Base-by-base conservation (phyloP, 2,113 vertebrate genomes). In the Tor tambroides region DNA sequence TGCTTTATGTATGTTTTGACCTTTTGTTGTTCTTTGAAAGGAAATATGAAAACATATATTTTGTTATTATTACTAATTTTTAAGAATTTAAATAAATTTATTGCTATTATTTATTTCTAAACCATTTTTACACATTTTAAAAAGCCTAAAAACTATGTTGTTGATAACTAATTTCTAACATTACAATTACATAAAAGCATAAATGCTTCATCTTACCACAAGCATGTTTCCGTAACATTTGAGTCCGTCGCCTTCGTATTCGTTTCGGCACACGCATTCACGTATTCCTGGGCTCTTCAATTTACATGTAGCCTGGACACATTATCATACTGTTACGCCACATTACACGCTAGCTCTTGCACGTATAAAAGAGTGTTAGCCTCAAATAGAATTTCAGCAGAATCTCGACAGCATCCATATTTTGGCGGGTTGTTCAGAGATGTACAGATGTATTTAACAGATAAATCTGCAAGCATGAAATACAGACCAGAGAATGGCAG, bases 401-500 rank as follows among this genome's bases (percentile, higher is more conserved):
- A 43, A 43, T 43, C 41, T 43, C 12, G 6, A 6, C 23, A 49
- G 41, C n/a, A 17, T 76, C 41, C 6, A 4, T 9, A 76, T 54
- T 78, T 30, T 30, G 76, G 32, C 17, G 7, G 17, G 8, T 54
- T 54, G 51, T 54, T 54, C 17, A 32, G 49, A 19, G 0, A 30
- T 19, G n/a, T 71, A 71, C 17, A 56, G 77, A 79, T 59, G 5
- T 21, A 59, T 59, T 80, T 82, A 43, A 30, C 12, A 56, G 51
- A 30, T 59, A 43, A 51, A 26, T 49, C 43, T 43, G n/a, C n/a
- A 28, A 46, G 3, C 2, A 28, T 49, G 43, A 76, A 71, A 54
- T 83, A 90, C 96, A 94, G 91, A 99, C 98, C 96, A 96, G 69
- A 0, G 85, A 91, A 11, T 98, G 96, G 90, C 98, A 99, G 89